A percentile compares a stretch with the other conserved stretches of the same genome.
Conservation (phyloP, 2,797 vertebrate genomes). For the Xyrichtys novacula region DNA sequence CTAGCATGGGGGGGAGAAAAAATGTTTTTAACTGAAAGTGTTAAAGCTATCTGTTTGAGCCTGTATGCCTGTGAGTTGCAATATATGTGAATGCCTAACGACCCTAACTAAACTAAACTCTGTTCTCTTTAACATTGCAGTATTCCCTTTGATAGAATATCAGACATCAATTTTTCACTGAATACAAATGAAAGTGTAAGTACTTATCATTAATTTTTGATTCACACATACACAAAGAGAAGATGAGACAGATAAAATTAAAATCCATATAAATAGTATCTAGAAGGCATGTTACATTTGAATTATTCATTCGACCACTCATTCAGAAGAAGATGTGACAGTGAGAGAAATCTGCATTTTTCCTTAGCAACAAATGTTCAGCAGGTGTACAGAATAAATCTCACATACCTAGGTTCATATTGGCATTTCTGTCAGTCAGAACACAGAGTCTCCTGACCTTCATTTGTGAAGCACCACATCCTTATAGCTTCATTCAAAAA, state of each 20-base stretch:
- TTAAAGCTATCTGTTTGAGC: conserved; percentile 5
- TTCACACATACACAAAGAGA: conserved; percentile 7
- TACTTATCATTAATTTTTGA: conserved; percentile 74
- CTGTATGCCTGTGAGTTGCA: conserved; percentile 32
- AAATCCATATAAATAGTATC: conserved; percentile 6
- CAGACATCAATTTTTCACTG: conserved; percentile 99
- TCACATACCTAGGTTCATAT: too few species aligned
- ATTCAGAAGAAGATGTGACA: conserved; percentile 2
- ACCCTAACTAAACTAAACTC: conserved; percentile 76
- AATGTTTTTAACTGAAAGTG: not conserved
- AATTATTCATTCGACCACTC: not conserved
- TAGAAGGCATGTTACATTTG: conserved; percentile 7
- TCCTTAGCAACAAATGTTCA: not conserved
- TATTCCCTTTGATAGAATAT: conserved; percentile 99
- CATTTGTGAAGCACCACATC: too few species aligned
- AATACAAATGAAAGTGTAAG: conserved; percentile 99
- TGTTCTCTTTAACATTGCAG: conserved; percentile 88
- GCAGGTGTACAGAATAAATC: not conserved
- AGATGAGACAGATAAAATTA: not conserved
- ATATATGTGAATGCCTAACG: conserved; percentile 57
- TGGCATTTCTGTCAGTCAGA: too few species aligned
- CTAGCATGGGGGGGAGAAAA: not conserved
- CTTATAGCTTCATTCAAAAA: too few species aligned
- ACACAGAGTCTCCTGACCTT: too few species aligned
- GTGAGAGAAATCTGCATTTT: not conserved